These are phyloP conservation scores for Darevskia mixta DNA, from an alignment of 2,797 vertebrate species.

Conservation along the genomic window DNA sequence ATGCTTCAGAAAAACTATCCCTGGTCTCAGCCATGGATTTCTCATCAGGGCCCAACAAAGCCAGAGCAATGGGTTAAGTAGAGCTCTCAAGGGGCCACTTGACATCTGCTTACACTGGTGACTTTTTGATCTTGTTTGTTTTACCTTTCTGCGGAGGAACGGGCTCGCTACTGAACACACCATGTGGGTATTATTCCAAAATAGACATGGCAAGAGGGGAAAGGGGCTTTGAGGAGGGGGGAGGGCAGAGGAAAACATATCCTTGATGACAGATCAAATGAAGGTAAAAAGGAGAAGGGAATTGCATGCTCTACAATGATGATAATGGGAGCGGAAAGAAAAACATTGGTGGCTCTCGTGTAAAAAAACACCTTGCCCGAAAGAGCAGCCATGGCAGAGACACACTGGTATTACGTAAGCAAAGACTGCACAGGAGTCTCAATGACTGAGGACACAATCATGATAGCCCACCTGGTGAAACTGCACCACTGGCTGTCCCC, in stretches of 20 bases:
- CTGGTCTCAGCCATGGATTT: slow-evolving; percentile 72
- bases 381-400: slow-evolving; percentile 43
- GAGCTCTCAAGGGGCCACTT: slow-evolving; percentile 83
- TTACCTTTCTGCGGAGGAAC: slow-evolving; percentile 69
- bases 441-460: not conserved
- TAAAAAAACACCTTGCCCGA: slow-evolving; percentile 60
- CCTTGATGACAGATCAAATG: slow-evolving; percentile 81
- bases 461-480: not conserved
- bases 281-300: slow-evolving; percentile 72
- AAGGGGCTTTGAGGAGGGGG: not conserved
- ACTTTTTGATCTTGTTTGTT: slow-evolving; percentile 83
- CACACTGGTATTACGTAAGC: slow-evolving; percentile 57
- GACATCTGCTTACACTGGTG: slow-evolving; percentile 82
- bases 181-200: slow-evolving; percentile 70
- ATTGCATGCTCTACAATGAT: slow-evolving; percentile 78
- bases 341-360: slow-evolving; percentile 71
- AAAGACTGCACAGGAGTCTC: slow-evolving; percentile 19
- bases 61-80: slow-evolving; percentile 82
- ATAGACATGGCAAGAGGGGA: not conserved
- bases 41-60: slow-evolving; percentile 74
- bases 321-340: slow-evolving; percentile 76
- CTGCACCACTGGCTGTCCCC: not conserved
- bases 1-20: slow-evolving; percentile 72
- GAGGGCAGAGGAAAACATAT: slow-evolving; percentile 75
- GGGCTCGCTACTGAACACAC: slow-evolving; percentile 70